Percentiles rank a stretch among this genome's conserved stretches.
These are phyloP conservation scores for Amphiura filiformis DNA, from an alignment of 35 echinoderm and acorn worm genomes.

Conservation along the genomic window DNA sequence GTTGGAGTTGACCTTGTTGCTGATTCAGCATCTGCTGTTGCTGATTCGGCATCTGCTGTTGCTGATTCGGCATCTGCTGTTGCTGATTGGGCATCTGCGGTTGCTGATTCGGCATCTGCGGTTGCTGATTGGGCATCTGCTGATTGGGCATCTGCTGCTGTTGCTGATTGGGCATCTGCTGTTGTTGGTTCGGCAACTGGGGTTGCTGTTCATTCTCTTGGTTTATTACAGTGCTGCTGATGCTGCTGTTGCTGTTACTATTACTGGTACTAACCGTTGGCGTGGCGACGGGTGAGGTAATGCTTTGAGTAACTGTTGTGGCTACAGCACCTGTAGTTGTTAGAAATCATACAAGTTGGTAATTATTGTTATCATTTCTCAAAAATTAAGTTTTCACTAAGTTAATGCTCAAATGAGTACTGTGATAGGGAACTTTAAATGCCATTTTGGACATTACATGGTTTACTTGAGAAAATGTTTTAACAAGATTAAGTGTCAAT, in stretches of 20 bases:
- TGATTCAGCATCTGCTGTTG: slow-evolving; percentile 32
- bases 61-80: slow-evolving; percentile 6
- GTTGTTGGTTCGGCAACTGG: slow-evolving; percentile 23
- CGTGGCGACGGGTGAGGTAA: slow-evolving; percentile 59
- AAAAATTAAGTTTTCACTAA: no score
- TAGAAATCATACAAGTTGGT: no score
- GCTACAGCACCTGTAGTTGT: slow-evolving; percentile 14
- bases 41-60: slow-evolving; percentile 15
- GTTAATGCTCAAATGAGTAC: no score
- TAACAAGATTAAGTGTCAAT: no score
- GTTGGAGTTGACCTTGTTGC: slow-evolving; percentile 40
- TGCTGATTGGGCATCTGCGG: slow-evolving; percentile 10
- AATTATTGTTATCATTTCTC: no score
- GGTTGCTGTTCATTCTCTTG: slow-evolving; percentile 13
- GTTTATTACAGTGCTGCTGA: neutral
- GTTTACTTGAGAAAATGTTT: no score
- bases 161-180: slow-evolving; percentile 1
- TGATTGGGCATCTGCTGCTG: slow-evolving; percentile 32
- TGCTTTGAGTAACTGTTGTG: slow-evolving; percentile 66
- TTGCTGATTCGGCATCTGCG: slow-evolving; percentile 1
- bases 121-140: no score
- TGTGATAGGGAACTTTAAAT: no score
- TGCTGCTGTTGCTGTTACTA: neutral
- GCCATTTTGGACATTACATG: no score
- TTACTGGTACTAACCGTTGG: slow-evolving; percentile 29